phyloP scores from a whole-genome alignment of 2,797 vertebrate genomes.

The Urocyon cinereoargenteus region DNA sequence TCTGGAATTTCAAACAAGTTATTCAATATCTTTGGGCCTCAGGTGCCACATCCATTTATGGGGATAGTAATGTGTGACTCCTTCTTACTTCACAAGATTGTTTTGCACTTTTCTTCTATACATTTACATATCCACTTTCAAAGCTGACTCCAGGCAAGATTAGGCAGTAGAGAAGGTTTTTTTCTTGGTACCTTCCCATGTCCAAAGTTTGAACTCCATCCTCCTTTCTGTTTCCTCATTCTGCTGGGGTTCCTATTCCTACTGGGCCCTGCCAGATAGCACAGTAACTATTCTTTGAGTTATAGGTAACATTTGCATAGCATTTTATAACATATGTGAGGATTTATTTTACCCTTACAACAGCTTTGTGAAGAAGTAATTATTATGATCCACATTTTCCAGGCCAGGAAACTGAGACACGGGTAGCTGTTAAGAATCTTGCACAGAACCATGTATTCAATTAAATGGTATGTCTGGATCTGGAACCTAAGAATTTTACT shows the following conservation, averaged over 20 bases:
- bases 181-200: background rate
- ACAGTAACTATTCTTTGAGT: background rate
- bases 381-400: background rate
- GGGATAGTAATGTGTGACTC: background rate
- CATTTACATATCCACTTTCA: background rate
- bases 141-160: constrained; percentile 7
- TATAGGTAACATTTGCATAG: background rate
- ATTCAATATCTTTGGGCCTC: background rate
- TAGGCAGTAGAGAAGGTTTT: background rate
- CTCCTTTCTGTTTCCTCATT: background rate
- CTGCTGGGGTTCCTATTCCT: background rate
- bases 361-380: background rate
- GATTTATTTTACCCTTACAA: background rate
- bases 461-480: background rate
- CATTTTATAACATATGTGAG: background rate
- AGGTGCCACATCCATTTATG: background rate
- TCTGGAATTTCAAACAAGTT: background rate
- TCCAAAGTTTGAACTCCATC: background rate
- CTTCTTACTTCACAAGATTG: background rate
- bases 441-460: background rate
- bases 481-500: background rate
- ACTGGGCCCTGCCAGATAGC: background rate
- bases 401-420: background rate
- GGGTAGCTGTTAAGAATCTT: background rate
- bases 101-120: constrained; percentile 3